Evolutionary conservation across 2,888 invertebrate species (phyloP), one percentile per base, ranked within the genome.

Genomic region (Aspidiotus destructor): DNA sequence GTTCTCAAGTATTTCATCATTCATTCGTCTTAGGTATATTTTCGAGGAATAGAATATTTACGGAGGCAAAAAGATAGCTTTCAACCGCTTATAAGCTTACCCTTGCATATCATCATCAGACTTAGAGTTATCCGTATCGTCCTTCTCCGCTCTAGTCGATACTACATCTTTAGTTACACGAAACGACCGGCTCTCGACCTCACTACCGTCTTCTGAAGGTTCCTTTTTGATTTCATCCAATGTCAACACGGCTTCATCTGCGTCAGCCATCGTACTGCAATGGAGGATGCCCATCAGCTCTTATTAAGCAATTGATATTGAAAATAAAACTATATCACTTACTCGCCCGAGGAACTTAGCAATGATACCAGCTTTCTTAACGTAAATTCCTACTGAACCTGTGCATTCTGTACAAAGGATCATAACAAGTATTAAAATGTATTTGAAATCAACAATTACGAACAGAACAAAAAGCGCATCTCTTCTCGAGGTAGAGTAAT

Each of bases 31-130:
- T 28, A 28, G 28, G 28, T 28, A 28, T 28, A 1, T 3, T 28
- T 5, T 28, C 28, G 5, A 28, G 28, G 28, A 28, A 28, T 28
- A 28, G 1, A 28, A 28, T 28, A 28, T 3, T 28, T 28, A 28
- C 28, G 28, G 28, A 28, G 28, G 28, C 28, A 28, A 28, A 28
- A 5, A 28, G 28, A 5, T 28, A 28, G 28, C 5, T 28, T 5
- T 54, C 17, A 15, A 15, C 15, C 52, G 15, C 15, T 1, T 41
- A 10, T 1, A 48, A 17, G 1, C 17, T 17, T 67, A 67, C 67
- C 67, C 67, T 48, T 58, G 67, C 58, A 67, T 58, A 52, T 67
- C 67, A 40, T 67, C 67, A 17, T 67, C 67, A 0, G 67, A 67
- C 58, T 67, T 67, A 0, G 60, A 58, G 42, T 42, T 58, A 60